phyloP scores from a whole-genome alignment of 92 coral and sea anemone genomes.

The Porites divaricata region DNA sequence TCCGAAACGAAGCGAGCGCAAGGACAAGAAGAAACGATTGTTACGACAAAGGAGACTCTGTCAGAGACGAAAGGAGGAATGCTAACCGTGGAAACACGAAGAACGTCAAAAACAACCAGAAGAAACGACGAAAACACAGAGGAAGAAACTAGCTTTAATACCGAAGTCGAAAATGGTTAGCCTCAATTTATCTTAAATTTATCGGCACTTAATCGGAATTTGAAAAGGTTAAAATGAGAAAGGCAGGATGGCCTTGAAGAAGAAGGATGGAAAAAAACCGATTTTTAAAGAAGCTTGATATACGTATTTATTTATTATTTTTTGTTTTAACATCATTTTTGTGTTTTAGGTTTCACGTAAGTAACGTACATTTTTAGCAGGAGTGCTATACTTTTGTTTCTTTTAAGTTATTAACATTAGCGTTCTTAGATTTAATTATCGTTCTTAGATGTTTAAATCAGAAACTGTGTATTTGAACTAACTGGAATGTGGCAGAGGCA shows the following conservation, averaged over 20 bases:
- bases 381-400: conserved; percentile 49
- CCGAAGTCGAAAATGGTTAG: conserved; percentile 47
- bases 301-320: conserved; percentile 30
- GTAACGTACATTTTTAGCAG: conserved; percentile 22
- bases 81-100: conserved; percentile 1
- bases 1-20: conserved; percentile 31
- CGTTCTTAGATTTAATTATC: too few relatives aligned
- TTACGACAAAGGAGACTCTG: conserved; percentile 32
- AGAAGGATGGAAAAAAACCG: neutral
- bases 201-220: neutral
- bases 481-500: conserved; percentile 18
- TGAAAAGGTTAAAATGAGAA: neutral
- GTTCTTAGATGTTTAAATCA: neutral
- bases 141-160: conserved; percentile 10
- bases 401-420: neutral
- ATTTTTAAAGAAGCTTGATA: neutral
- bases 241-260: neutral
- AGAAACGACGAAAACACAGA: conserved; percentile 22
- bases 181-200: conserved; percentile 14
- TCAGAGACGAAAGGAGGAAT: conserved; percentile 12
- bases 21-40: conserved; percentile 26
- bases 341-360: conserved; percentile 44
- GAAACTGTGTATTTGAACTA: neutral
- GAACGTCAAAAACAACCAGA: conserved; percentile 25
- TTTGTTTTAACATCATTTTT: conserved; percentile 25